Evolutionary conservation across 1,140 invertebrate species (phyloP).

Genomic region (Cherax quadricarinatus): DNA sequence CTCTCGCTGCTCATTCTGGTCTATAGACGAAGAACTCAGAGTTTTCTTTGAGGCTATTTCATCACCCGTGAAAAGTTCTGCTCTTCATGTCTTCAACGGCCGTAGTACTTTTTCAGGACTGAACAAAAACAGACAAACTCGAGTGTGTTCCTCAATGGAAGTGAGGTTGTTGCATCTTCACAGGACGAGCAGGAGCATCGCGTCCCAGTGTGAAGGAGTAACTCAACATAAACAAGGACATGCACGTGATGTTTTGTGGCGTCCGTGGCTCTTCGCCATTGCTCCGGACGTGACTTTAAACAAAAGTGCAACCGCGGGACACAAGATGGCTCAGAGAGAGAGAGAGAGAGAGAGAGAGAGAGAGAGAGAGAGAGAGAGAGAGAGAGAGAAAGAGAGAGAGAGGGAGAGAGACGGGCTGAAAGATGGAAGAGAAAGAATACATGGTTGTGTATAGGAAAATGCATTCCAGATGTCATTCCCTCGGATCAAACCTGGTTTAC

Average conservation of each 20-base stretch:
- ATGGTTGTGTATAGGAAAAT: no score
- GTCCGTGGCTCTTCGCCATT: background rate
- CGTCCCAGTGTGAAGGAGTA: background rate
- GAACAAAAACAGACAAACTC: background rate
- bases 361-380: background rate
- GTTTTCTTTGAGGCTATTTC: no score
- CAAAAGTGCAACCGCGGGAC: background rate
- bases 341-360: background rate
- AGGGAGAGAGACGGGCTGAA: background rate
- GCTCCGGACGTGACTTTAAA: background rate
- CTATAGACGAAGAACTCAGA: background rate
- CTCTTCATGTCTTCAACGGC: no score
- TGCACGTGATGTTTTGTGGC: background rate
- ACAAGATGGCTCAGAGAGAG: background rate
- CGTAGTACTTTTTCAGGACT: background rate
- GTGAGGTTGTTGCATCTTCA: background rate
- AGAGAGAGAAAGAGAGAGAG: slow-evolving; percentile 27
- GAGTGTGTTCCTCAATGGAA: background rate
- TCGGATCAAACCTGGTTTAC: no score
- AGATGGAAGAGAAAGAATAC: no score
- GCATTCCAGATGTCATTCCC: no score
- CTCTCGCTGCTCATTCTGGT: background rate
- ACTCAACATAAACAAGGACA: background rate
- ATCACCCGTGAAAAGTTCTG: no score
- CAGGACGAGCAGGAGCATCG: background rate